phyloP scores from a whole-genome alignment of 2,113 vertebrate species.

The Lepus timidus region DNA sequence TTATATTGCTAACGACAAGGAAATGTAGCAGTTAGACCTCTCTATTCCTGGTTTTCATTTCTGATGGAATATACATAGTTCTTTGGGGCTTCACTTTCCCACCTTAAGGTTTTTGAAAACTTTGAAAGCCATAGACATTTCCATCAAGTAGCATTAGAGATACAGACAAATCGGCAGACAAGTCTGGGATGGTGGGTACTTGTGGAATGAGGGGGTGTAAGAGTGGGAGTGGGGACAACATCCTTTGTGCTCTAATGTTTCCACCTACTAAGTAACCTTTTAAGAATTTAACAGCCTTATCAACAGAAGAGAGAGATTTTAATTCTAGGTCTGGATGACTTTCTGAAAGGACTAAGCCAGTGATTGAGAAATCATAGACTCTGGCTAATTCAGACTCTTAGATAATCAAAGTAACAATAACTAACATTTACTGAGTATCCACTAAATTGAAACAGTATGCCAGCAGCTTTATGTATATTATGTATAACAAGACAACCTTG shows the following conservation, averaged over 20 bases:
- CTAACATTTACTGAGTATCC: neutral
- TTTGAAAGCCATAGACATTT: neutral
- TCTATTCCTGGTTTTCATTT: neutral
- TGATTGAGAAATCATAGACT: constrained; percentile 34
- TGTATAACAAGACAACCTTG: neutral
- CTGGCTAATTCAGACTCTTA: neutral
- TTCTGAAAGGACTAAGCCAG: constrained; percentile 38
- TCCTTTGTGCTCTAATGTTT: neutral
- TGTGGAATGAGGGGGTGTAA: neutral
- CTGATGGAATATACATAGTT: neutral
- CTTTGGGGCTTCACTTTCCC: neutral
- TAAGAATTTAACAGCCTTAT: neutral
- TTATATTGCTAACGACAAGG: constrained; percentile 26
- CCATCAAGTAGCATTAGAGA: neutral
- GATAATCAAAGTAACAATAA: constrained; percentile 57
- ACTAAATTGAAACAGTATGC: neutral
- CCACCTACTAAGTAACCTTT: neutral
- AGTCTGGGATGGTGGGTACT: neutral
- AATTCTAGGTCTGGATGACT: neutral
- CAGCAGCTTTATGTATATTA: neutral
- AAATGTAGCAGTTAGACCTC: constrained; percentile 37
- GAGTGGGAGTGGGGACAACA: neutral
- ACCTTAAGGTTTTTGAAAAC: neutral
- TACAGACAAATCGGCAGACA: neutral
- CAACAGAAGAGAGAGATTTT: neutral